These are phyloP conservation scores for Vidua macroura DNA, from an alignment of 2,113 vertebrate genomes.

Conservation along the genomic window DNA sequence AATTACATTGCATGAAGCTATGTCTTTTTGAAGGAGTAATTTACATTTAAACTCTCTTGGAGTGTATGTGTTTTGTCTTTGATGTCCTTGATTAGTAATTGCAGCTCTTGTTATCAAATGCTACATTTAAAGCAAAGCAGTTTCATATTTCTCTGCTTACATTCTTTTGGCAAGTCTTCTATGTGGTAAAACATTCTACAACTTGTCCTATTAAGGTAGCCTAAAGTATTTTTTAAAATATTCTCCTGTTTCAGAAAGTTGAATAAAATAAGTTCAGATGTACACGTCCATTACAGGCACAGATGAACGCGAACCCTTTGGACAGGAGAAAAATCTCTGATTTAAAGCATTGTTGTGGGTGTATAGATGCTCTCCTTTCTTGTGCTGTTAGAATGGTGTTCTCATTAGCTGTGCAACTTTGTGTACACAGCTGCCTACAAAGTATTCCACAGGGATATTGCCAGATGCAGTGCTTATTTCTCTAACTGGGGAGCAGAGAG, in stretches of 20 bases:
- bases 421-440: neutral
- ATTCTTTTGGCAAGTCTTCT: neutral
- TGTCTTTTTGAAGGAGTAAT: neutral
- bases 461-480: neutral
- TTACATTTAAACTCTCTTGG: neutral
- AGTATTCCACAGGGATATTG: neutral
- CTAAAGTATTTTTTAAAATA: neutral
- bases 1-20: neutral
- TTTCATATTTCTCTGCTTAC: neutral
- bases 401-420: neutral
- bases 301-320: neutral
- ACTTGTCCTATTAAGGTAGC: neutral
- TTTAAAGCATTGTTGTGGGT: neutral
- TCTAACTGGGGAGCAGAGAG: neutral
- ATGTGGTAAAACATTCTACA: neutral
- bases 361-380: neutral
- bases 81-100: conserved; percentile 17
- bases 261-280: neutral
- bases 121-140: neutral
- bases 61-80: neutral
- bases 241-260: neutral
- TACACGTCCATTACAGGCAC: neutral
- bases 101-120: neutral
- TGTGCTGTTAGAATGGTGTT: neutral
- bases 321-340: neutral